A percentile compares a stretch with the other conserved stretches of the same genome.
Conservation (phyloP, 2,113 vertebrate genomes). For the Ginglymostoma cirratum region DNA sequence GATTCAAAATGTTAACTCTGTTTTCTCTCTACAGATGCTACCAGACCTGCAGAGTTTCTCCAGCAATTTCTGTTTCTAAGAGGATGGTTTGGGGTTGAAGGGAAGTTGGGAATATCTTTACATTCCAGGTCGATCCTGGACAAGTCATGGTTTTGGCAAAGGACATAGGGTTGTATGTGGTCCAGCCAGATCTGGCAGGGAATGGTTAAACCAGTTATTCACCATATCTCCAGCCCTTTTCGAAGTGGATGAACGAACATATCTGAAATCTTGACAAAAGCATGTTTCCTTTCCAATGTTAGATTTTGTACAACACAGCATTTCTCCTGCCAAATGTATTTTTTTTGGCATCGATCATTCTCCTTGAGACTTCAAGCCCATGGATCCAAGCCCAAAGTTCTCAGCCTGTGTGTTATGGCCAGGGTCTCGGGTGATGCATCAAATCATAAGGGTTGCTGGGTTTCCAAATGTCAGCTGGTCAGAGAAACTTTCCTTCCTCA, state of each 20-base stretch:
- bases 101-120: not conserved
- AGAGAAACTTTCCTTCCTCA: not conserved
- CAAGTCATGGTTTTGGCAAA: not conserved
- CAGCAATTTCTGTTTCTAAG: not conserved
- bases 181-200: not conserved
- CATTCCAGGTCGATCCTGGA: not conserved
- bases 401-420: constrained; percentile 49
- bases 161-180: not conserved
- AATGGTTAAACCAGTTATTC: not conserved
- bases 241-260: constrained; percentile 45
- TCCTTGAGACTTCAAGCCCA: constrained; percentile 52
- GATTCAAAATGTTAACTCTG: too few species aligned
- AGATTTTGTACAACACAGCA: constrained; percentile 56
- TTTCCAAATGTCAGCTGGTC: not conserved
- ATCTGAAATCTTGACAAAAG: constrained; percentile 53
- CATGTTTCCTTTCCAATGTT: constrained; percentile 47
- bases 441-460: constrained; percentile 12
- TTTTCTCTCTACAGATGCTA: too few species aligned
- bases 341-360: constrained; percentile 51
- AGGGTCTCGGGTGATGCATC: constrained; percentile 42
- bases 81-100: not conserved
- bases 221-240: not conserved
- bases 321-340: constrained; percentile 55
- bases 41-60: too few species aligned
- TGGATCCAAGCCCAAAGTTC: constrained; percentile 56